Conservation (phyloP, 2,113 vertebrate species). For the Illadopsis cleaveri region DNA sequence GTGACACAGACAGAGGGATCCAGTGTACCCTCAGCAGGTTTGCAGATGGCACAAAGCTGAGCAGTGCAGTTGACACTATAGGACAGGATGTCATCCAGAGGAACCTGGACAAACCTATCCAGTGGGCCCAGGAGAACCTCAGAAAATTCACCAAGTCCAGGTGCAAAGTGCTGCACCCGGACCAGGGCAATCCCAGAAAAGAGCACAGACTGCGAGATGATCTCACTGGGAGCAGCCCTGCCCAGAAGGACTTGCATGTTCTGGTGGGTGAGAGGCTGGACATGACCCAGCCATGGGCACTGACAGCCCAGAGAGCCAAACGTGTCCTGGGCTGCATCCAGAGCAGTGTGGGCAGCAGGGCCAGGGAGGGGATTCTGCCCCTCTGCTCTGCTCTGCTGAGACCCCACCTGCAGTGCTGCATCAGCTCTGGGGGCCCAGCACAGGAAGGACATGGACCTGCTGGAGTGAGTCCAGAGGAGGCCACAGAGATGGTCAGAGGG, state of each 20-base stretch:
- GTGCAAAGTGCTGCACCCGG: not conserved
- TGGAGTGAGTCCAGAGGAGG: not conserved
- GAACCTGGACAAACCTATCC: not conserved
- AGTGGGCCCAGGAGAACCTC: not conserved
- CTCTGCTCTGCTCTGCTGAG: not conserved
- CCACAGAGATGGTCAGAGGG: fast-evolving
- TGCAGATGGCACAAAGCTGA: fast-evolving
- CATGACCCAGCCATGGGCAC: not conserved
- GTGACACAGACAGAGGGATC: fast-evolving
- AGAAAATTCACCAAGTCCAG: too few relatives aligned
- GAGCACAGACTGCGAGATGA: not conserved
- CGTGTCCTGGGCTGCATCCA: not conserved
- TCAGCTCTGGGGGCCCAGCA: not conserved
- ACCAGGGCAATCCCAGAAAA: fast-evolving
- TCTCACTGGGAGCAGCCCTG: not conserved
- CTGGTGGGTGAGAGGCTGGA: not conserved
- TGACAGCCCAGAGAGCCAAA: not conserved
- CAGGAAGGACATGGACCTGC: fast-evolving
- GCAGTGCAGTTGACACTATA: not conserved
- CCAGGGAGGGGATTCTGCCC: not conserved
- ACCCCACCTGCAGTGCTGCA: not conserved
- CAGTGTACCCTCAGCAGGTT: not conserved
- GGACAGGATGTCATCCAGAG: not conserved
- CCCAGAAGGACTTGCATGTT: not conserved
- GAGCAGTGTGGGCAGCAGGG: not conserved